Base-by-base conservation (phyloP, 2,797 vertebrate genomes). In the Forpus xanthops region DNA sequence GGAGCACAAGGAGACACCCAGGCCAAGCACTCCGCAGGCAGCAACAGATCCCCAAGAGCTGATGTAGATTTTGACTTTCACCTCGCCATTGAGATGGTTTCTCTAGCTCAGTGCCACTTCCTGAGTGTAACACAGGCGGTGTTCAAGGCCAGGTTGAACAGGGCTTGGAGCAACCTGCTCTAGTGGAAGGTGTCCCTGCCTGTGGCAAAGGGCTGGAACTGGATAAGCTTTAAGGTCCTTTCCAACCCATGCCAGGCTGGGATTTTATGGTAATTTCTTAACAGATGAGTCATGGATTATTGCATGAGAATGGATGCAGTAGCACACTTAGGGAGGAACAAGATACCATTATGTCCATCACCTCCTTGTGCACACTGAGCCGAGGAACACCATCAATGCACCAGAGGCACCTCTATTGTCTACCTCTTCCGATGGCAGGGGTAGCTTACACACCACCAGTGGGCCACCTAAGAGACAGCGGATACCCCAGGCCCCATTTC, bases 251-350 rank as follows among this genome's bases (percentile, higher is more conserved):
- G 31, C 30, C 30, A 53, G 52, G 1, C 52, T 20, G 11, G 30
- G 52, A 53, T 31, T 31, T 30, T 53, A 5, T 20, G 18, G 13
- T 12, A 27, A 39, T 74, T 74, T 67, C 44, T 53, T 39, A 65
- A 27, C 11, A 7, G 11, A 53, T 8, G 52, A 53, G 52, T 19
- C 30, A 31, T 12, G 18, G 52, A 53, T 53, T 53, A 53, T 1
- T 12, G 18, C 10, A 3, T 0, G 4, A 71, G 35, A 62, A 58
- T 0, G 0, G 17, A 20, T 0, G 0, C 31, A 55, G 35, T 10
- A 30, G 55, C 20, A 10, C 23, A 35, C 5, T n/a, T 18, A 23
- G 21, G 47, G 11, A 52, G 18, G 9, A 75, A 16, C 24, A 28
- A 55, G 44, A 24, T 13, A 7, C 2, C 5, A 1, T 37, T 33